A percentile compares a stretch with the other conserved stretches of the same genome.
Conservation (phyloP, 1,140 invertebrate genomes). For the Drosophila aff. region DNA sequence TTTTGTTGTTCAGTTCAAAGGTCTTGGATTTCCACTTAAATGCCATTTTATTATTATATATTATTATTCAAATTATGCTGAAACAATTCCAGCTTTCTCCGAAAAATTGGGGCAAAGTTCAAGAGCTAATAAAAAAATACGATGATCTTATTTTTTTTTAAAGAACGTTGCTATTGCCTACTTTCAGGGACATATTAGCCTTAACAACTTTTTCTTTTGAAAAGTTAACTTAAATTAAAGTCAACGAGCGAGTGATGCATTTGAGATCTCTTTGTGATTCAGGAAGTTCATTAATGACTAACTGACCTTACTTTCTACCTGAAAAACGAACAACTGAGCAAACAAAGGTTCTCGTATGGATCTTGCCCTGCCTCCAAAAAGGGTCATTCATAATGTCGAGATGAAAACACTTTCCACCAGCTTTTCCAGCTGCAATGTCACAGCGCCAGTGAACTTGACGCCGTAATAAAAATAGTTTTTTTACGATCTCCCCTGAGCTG, state of each 20-base stretch:
- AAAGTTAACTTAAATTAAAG: too few relatives aligned
- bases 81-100: conserved; percentile 9
- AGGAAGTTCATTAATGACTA: conserved; percentile 35
- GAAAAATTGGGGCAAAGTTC: conserved; percentile 12
- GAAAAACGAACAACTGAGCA: not conserved
- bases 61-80: not conserved
- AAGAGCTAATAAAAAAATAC: not conserved
- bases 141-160: not conserved
- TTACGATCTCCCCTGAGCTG: not conserved
- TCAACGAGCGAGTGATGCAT: not conserved
- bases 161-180: conserved; percentile 23
- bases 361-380: not conserved
- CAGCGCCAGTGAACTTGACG: conserved; percentile 20
- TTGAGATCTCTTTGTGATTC: conserved; percentile 35
- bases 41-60: not conserved
- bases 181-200: conserved; percentile 18
- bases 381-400: conserved; percentile 1
- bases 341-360: conserved; percentile 19
- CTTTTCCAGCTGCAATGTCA: conserved; percentile 26
- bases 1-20: not conserved
- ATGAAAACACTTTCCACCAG: not conserved
- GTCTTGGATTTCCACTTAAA: not conserved
- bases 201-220: not conserved
- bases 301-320: conserved; percentile 44
- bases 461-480: conserved; percentile 12